phyloP scores from a whole-genome alignment of 2,113 vertebrate genomes.

The Herpailurus yagouaroundi region DNA sequence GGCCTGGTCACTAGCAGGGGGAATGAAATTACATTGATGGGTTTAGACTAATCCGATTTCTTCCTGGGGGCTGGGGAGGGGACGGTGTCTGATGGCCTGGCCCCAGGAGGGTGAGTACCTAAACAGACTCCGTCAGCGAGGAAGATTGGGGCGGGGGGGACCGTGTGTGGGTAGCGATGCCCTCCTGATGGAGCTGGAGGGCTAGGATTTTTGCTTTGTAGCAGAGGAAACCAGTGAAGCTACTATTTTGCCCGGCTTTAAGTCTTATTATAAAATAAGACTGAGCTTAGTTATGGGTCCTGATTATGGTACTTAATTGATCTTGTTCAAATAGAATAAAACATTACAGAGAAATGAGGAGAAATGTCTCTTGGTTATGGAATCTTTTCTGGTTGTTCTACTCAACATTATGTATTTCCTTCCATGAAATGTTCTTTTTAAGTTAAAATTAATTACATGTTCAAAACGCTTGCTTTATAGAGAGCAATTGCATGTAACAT shows the following conservation, averaged over 20 bases:
- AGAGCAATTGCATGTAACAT: not conserved
- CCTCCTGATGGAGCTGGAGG: not conserved
- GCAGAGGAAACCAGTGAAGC: not conserved
- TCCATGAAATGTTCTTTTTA: not conserved
- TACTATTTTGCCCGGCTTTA: not conserved
- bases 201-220: not conserved
- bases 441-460: conserved; percentile 35
- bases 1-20: not conserved
- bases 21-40: not conserved
- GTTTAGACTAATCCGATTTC: not conserved
- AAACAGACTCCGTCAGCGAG: not conserved
- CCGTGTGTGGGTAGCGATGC: too few species aligned
- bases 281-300: not conserved
- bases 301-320: not conserved
- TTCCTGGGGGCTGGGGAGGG: not conserved
- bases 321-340: conserved; percentile 13
- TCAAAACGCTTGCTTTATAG: not conserved
- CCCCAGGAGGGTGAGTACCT: not conserved
- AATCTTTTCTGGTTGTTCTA: conserved; percentile 19
- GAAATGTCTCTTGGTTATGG: not conserved
- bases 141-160: too few species aligned
- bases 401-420: not conserved
- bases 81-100: not conserved
- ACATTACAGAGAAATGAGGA: not conserved
- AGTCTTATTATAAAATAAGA: not conserved